Evolutionary conservation across 1,140 invertebrate species (phyloP).

Genomic region (Amyelois transitella): DNA sequence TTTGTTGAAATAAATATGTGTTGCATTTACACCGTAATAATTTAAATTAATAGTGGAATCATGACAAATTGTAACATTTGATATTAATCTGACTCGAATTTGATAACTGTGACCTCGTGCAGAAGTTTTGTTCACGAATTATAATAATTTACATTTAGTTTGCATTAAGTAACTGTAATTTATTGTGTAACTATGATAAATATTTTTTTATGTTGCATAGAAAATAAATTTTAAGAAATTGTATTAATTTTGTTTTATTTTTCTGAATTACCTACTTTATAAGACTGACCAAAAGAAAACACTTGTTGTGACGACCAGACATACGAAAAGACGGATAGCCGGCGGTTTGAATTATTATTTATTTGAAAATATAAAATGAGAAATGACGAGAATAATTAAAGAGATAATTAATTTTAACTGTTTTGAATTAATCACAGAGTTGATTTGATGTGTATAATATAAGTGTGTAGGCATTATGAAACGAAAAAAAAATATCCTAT

Average conservation of each 20-base stretch:
- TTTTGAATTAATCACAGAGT: no score
- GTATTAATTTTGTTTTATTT: constrained; percentile 33
- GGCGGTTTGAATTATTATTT: no score
- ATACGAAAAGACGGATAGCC: no score
- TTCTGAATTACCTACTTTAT: constrained; percentile 1
- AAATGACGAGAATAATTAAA: no score
- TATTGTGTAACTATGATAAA: constrained; percentile 71
- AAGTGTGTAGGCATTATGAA: no score
- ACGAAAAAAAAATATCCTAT: no score
- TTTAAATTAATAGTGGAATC: constrained; percentile 20
- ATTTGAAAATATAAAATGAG: no score
- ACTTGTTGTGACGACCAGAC: no score
- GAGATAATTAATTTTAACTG: no score
- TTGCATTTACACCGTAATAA: constrained; percentile 30
- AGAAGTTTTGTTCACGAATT: constrained; percentile 49
- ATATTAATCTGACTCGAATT: constrained; percentile 11
- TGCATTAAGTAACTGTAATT: constrained; percentile 72
- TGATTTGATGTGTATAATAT: no score
- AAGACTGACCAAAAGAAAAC: no score
- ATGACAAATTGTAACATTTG: constrained; percentile 33
- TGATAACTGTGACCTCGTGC: constrained; percentile 23
- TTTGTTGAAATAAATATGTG: constrained; percentile 27
- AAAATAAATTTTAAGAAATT: constrained; percentile 75
- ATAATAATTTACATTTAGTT: constrained; percentile 63
- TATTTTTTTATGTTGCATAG: constrained; percentile 75